Base-by-base conservation (phyloP, 1,140 invertebrate species). In the Drosophila pandora region DNA sequence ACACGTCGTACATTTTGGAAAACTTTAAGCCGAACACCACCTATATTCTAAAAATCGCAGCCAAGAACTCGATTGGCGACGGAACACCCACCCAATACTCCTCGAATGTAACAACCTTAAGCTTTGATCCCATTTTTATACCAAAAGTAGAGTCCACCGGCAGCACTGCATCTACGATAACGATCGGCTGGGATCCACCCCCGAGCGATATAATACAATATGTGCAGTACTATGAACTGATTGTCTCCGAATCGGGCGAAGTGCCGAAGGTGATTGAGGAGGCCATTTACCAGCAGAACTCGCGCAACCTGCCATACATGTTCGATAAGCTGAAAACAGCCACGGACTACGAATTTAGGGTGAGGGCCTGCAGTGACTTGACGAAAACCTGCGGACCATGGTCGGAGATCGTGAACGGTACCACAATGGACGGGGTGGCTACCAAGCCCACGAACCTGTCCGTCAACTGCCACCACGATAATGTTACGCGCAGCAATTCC, bases 121-220 rank as follows among this genome's bases (percentile, higher is more conserved):
- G 93, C 9, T 92, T 94, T 90, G 96, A 97, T 93, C 96, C 96
- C 0, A 92, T 94, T 52, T 97, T 97, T 84, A 93, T 96, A 47
- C 96, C 96, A 6, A 95, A 95, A 82, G 94, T 96, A 25, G 94
- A 94, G 28, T 94, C 96, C 0, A 96, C 96, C 64, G 96, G 96
- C 0, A 95, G 95, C 60, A 96, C 96, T 0, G 93, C 94, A 1
- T 94, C 94, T 22, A 96, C 96, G 0, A 95, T 97, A 30, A 96
- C 96, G 1, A 95, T 97, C 58, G 94, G 95, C 0, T 97, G 96
- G 95, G 93, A 93, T 47, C 92, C 93, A 1, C 95, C 96, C 2
- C 94, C 95, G 0, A 84, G 93, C 5, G 92, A 95, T 71, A 92
- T 96, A 25, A 92, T 93, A 23, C 94, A 96, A 65, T 94, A 95